Evolutionary conservation across 2,113 vertebrate genomes (phyloP), one percentile per base, ranked within the genome.

Genomic region (Muscicapa adusta): DNA sequence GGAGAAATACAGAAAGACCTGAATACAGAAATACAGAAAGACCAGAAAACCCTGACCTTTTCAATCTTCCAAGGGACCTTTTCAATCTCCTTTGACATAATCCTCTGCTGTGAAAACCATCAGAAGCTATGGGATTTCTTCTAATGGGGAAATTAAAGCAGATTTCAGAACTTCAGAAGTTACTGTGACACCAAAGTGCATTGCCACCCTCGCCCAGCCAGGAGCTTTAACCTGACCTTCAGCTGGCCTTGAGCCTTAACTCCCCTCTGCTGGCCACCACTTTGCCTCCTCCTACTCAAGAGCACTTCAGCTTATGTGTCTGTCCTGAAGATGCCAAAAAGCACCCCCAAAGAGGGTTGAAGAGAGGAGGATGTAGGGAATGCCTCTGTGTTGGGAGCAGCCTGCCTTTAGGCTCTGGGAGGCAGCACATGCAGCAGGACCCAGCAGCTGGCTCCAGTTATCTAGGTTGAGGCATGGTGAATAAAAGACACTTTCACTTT

Each of bases 71-170:
- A 50, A 34, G 76, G 33, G 58, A 88, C 42, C 3, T 94, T 94
- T 95, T 58, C 71, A 73, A 38, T 85, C 74, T 77, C 13, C 81
- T 80, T 84, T 88, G 75, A 74, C 83, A 78, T 89, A 95, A 92
- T 92, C n/a, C 18, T 53, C 51, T 43, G 3, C 43, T 74, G 60
- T 47, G 60, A 77, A 94, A 93, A 51, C 51, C 60, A 73, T 74
- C 79, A 93, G 56, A 73, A 83, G 29, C 23, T 33, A 26, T 38
- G 63, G 10, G 38, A 68, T 78, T 89, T 91, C 43, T 71, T 82
- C 63, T 74, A 83, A 47, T 45, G 47, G 67, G n/a, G 63, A 94
- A 92, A 90, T 73, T 62, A 71, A 93, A 86, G 60, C 15, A 76
- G n/a, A n/a, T n/a, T n/a, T n/a, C n/a, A n/a, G 65, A 86, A 93